Base-by-base conservation (phyloP, 2,113 vertebrate species). In the Potamarius usumacintae region DNA sequence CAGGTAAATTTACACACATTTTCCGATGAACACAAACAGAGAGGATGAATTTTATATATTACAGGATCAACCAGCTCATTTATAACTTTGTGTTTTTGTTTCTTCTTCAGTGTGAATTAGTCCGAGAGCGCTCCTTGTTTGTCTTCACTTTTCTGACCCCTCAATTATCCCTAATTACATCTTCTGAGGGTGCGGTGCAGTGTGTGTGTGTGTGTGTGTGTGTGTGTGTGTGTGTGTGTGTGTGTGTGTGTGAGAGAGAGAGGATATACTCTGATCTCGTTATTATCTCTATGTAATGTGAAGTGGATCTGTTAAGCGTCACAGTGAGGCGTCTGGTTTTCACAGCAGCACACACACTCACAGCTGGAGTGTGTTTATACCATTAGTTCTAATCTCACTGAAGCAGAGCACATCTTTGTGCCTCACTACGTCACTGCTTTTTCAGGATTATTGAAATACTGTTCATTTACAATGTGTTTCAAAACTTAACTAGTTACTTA, bases 81-180 rank as follows among this genome's bases (percentile, higher is more conserved):
- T 20, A 17, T 34, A 71, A 71, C 30, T 42, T 50, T 9, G 42
- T 0, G 42, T 5, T 9, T 22, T 25, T 76, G 22, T 50, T 27
- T 10, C 42, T 42, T 83, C 55, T 27, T 60, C 9, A 22, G 10
- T 62, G 27, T 17, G 9, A 81, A 22, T 10, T 82, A 63, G 72
- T 84, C 82, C 77, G 58, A 53, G 20, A 34, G 17, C 18, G 15
- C 81, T 53, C 50, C 10, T 0, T 62, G 57, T 86, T 60, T 58
- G 34, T 71, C 79, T 83, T 58, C 65, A 48, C 65, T 88, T 81
- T 84, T 86, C 63, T 30, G 72, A 72, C 78, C 34, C 20, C 42
- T 63, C 83, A 77, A 81, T 90, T 89, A 90, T 85, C 72, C 74
- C 9, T 90, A 85, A 90, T 90, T 83, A 87, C 74, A 86, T 88